These are phyloP conservation scores for Leucopternis melanops DNA, from an alignment of 2,113 vertebrate genomes.

Conservation along the genomic window DNA sequence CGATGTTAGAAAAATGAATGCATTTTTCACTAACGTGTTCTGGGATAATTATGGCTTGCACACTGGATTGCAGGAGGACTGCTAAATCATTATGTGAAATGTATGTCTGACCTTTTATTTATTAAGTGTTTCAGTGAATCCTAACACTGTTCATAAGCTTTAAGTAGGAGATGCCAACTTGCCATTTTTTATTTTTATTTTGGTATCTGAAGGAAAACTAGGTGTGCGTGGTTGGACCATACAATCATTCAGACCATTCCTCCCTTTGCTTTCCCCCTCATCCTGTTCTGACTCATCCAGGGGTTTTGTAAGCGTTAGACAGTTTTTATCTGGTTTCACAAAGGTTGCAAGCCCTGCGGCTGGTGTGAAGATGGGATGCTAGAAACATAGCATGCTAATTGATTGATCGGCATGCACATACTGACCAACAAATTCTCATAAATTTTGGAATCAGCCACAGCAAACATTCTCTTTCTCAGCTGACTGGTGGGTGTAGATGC, in stretches of 20 bases:
- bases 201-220: neutral
- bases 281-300: neutral
- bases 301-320: neutral
- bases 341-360: neutral
- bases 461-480: neutral
- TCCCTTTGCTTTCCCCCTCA: neutral
- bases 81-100: neutral
- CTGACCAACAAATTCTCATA: neutral
- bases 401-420: accelerated
- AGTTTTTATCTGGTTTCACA: neutral
- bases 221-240: neutral
- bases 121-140: neutral
- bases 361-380: neutral
- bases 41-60: neutral
- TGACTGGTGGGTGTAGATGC: neutral
- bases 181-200: neutral
- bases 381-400: accelerated
- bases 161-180: neutral
- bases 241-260: neutral
- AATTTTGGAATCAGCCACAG: neutral
- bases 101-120: neutral
- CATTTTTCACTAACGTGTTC: neutral
- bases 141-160: neutral
- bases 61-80: neutral
- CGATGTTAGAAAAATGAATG: neutral